These are phyloP conservation scores for Lepidurus packardi DNA, from an alignment of 1,140 invertebrate species.

Conservation along the genomic window DNA sequence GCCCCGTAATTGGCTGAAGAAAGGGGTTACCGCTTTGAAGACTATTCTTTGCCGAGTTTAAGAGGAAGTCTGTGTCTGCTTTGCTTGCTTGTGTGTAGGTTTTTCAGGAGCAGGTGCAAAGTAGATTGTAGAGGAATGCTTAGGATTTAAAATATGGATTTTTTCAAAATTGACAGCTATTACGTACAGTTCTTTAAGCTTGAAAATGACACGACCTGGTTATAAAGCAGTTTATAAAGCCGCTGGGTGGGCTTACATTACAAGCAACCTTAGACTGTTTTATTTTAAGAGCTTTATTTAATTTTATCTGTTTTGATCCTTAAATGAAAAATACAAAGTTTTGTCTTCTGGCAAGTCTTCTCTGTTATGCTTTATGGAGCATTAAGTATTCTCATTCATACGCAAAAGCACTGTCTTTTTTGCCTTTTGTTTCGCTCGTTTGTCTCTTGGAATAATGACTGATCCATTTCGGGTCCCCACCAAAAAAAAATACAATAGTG, in stretches of 20 bases:
- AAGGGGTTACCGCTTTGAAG: neutral
- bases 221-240: neutral
- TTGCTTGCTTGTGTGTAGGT: neutral
- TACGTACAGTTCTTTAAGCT: neutral
- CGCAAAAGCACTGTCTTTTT: conserved; percentile 1
- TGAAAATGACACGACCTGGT: neutral
- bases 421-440: neutral
- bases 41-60: neutral
- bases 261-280: neutral
- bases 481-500: neutral
- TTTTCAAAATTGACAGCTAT: conserved; percentile 2
- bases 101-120: neutral
- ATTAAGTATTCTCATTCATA: neutral
- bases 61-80: neutral
- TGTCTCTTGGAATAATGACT: conserved; percentile 16
- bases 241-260: neutral
- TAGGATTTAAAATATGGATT: neutral
- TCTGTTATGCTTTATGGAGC: conserved; percentile 18
- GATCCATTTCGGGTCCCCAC: neutral
- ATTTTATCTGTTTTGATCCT: neutral
- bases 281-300: neutral
- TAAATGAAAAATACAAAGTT: neutral
- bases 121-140: neutral
- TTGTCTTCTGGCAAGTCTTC: neutral
- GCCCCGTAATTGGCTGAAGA: conserved; percentile 1